Conservation (phyloP, 2,888 invertebrate genomes). For the Hipparchia semele region DNA sequence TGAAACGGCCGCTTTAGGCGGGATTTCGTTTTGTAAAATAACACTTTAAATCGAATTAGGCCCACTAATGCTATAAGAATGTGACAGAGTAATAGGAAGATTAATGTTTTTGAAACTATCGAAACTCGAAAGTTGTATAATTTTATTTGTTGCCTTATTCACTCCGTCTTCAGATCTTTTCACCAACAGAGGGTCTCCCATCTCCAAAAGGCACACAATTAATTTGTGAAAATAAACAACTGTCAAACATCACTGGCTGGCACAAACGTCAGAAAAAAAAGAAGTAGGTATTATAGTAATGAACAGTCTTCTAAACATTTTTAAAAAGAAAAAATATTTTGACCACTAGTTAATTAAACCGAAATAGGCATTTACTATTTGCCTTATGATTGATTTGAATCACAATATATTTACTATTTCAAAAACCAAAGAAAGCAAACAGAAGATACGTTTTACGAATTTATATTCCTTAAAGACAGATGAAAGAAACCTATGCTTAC, state of each 20-base stretch:
- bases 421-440: slow-evolving; percentile 2
- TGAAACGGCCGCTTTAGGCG: slow-evolving; percentile 41
- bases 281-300: too few relatives aligned
- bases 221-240: too few relatives aligned
- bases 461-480: not conserved
- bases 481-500: slow-evolving; percentile 18
- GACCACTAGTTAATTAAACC: not conserved
- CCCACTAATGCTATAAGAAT: slow-evolving; percentile 5
- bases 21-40: slow-evolving; percentile 33
- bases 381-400: not conserved
- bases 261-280: too few relatives aligned
- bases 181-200: too few relatives aligned
- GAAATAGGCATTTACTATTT: not conserved
- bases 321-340: too few relatives aligned
- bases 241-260: too few relatives aligned
- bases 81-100: slow-evolving; percentile 8
- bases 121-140: not conserved
- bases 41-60: slow-evolving; percentile 26
- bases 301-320: too few relatives aligned
- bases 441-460: not conserved
- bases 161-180: too few relatives aligned
- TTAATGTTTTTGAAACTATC: slow-evolving; percentile 9
- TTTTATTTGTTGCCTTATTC: too few relatives aligned
- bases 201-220: too few relatives aligned
- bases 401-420: not conserved